Evolutionary conservation across 2,797 vertebrate genomes (phyloP), one percentile per base, ranked within the genome.

Genomic region (Tangara arthus): DNA sequence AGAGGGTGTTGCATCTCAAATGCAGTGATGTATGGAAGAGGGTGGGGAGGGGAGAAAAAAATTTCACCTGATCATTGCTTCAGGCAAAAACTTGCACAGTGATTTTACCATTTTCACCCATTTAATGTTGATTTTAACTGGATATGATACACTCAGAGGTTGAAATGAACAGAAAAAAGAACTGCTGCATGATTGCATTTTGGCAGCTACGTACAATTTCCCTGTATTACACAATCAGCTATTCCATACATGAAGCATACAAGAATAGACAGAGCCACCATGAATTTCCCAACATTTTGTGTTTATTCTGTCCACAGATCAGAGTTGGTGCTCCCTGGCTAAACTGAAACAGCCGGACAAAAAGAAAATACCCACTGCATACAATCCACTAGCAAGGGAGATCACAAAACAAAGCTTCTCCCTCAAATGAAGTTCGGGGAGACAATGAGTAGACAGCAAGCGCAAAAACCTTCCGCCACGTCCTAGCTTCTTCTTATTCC

Each of bases 201-300:
- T 70, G 73, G 72, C 82, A 92, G 65, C 82, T 78, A 78, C 5
- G 6, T 64, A 82, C 76, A 69, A 89, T 86, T 93, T 76, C 52
- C 63, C 53, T 34, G 17, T 88, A 57, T 90, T 93, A 94, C 82
- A 94, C 73, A 97, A 87, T 66, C 57, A 89, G 55, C 59, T 89
- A 65, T 89, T 95, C 95, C 89, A 86, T 24, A 95, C 20, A 52
- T 71, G 66, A 86, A 91, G 46, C 52, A 68, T 8, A 57, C 39
- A 87, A 75, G 61, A 73, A 91, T 0, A 84, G 75, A 47, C 81
- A 85, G n/a, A 90, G 24, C 3, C 47, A 73, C 39, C 26, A 26
- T 1, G 15, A 53, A 78, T 90, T 90, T 76, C 71, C 46, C 82
- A 52, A 20, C 0, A 1, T 41, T 86, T 78, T 14, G 49, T 26